phyloP scores from a whole-genome alignment of 2,113 vertebrate species.

The Pelusios castaneus region DNA sequence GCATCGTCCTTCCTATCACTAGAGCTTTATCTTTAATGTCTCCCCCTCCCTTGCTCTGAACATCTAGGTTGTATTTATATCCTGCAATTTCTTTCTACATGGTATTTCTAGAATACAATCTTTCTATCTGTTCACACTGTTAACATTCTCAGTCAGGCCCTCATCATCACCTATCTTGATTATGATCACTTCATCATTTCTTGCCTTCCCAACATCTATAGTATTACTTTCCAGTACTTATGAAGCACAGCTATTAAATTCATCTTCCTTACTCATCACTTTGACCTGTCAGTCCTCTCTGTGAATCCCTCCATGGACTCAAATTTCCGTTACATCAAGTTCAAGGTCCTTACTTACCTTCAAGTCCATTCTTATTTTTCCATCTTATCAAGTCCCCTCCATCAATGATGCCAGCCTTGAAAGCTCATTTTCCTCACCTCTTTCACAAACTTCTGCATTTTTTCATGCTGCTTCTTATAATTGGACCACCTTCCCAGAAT shows the following conservation, averaged over 20 bases:
- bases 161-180: background rate
- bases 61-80: no score
- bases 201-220: background rate
- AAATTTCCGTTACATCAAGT: no score
- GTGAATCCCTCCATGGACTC: no score
- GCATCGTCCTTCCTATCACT: background rate
- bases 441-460: background rate
- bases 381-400: no score
- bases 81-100: background rate
- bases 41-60: background rate
- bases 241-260: background rate
- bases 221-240: background rate
- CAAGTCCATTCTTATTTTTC: no score
- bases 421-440: background rate
- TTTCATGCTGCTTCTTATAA: background rate
- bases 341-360: no score
- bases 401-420: no score
- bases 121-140: background rate
- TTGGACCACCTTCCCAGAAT: background rate
- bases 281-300: no score
- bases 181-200: background rate
- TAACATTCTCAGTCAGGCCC: background rate
- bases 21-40: background rate
- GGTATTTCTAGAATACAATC: background rate
- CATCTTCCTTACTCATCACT: no score